Percentiles rank a stretch among this genome's conserved stretches.
These are phyloP conservation scores for Elgonia sp. DNA, from an alignment of 2,888 invertebrate genomes.

Conservation along the genomic window DNA sequence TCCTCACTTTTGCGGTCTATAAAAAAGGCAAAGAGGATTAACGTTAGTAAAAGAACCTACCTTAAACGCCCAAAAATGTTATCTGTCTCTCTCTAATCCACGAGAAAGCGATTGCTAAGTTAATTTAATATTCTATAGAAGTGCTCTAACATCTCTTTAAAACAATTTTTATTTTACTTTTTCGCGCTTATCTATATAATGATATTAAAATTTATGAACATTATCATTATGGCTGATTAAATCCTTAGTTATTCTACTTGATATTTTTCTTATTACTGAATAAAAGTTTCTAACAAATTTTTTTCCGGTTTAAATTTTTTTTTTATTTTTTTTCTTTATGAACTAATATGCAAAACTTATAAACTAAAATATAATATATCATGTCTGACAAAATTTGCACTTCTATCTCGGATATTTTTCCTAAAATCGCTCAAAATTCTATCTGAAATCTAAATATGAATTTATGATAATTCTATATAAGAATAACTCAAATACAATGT, in stretches of 20 bases:
- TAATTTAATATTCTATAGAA: conserved; percentile 22
- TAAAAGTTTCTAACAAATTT: no score
- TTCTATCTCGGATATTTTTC: no score
- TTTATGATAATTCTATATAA: background rate
- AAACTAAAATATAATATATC: no score
- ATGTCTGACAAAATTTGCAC: no score
- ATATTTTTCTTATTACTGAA: no score
- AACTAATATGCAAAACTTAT: no score
- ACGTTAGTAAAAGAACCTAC: conserved; percentile 36
- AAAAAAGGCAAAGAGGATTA: conserved; percentile 50
- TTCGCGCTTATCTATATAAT: background rate
- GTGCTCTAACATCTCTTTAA: background rate
- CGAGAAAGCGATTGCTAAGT: conserved; percentile 10
- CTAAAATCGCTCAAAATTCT: no score
- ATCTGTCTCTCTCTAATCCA: conserved; percentile 47
- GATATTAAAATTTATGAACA: no score
- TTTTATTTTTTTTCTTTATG: no score
- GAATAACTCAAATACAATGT: background rate
- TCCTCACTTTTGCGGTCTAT: conserved; percentile 62
- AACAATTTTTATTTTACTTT: conserved; percentile 14
- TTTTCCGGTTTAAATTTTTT: no score
- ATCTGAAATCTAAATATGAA: background rate
- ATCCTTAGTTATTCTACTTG: no score
- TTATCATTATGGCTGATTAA: no score
- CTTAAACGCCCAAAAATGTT: conserved; percentile 43